These are phyloP conservation scores for Sturmia bella DNA, from an alignment of 2,888 invertebrate species.

Conservation along the genomic window DNA sequence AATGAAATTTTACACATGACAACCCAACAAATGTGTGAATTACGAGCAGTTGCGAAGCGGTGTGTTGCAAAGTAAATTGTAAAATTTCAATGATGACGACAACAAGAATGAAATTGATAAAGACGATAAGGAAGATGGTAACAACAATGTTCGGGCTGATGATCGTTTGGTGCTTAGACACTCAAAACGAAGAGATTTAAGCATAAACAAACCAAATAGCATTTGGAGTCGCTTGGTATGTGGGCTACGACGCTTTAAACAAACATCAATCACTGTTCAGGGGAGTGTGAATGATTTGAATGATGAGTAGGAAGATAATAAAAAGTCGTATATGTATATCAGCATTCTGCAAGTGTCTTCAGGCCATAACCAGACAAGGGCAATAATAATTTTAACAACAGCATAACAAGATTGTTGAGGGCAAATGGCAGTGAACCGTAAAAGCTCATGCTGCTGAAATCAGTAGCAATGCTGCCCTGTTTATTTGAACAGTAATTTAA, in stretches of 20 bases:
- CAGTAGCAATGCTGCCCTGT: background rate
- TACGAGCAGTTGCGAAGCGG: background rate
- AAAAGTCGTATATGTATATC: background rate
- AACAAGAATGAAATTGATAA: conserved; percentile 37
- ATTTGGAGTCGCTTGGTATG: conserved; percentile 59
- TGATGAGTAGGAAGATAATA: conserved; percentile 33
- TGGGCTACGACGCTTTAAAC: conserved; percentile 51
- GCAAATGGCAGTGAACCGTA: conserved; percentile 11
- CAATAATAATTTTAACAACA: conserved; percentile 25
- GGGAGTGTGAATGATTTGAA: conserved; percentile 29
- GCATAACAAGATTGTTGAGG: conserved; percentile 30
- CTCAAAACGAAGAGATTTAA: background rate
- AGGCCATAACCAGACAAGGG: conserved; percentile 13
- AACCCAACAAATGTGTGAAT: conserved; percentile 21
- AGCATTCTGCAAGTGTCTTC: conserved; percentile 6
- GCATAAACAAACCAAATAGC: background rate
- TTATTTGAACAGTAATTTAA: too few relatives aligned
- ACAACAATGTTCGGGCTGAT: conserved; percentile 29
- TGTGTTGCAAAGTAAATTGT: conserved; percentile 5
- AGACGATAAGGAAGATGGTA: conserved; percentile 41
- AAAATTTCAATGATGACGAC: conserved; percentile 41
- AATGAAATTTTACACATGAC: conserved; percentile 54
- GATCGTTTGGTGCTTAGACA: conserved; percentile 27
- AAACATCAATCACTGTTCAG: conserved; percentile 65
- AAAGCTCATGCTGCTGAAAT: background rate